Evolutionary conservation across 2,888 invertebrate species (phyloP).

Genomic region (Bombylius major): DNA sequence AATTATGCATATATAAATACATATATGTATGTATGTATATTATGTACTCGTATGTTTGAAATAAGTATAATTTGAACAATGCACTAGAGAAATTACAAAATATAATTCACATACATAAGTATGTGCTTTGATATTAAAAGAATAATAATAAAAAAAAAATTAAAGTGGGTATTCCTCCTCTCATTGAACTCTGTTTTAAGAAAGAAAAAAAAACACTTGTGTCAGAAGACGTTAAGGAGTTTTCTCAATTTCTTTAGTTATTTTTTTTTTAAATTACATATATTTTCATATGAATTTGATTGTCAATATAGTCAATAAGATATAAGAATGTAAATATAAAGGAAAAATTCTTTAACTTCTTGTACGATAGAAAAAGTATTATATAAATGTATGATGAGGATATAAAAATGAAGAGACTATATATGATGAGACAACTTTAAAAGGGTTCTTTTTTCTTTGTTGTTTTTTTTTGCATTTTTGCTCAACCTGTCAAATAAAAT

Average conservation of each 20-base stretch:
- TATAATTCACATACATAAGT: no score
- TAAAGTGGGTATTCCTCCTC: not conserved
- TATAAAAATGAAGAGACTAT: not conserved
- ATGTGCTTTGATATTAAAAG: no score
- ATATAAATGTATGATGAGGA: not conserved
- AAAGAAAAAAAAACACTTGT: not conserved
- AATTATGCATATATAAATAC: no score
- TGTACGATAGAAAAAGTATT: constrained; percentile 1
- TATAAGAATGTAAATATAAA: not conserved
- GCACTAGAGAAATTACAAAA: no score
- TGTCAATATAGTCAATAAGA: not conserved
- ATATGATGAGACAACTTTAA: not conserved
- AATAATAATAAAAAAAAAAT: not conserved
- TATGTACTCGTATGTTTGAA: no score
- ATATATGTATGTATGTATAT: no score
- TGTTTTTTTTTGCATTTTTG: not conserved
- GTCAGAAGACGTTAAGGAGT: not conserved
- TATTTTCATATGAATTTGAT: not conserved
- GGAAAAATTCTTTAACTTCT: not conserved
- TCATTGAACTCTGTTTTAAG: not conserved
- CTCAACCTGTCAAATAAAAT: constrained; percentile 14
- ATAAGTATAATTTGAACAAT: no score
- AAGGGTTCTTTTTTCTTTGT: not conserved
- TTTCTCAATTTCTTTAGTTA: not conserved
- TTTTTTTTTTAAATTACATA: no score